Evolutionary conservation across 2,888 invertebrate species (phyloP), one percentile per base, ranked within the genome.

Genomic region (Nemotelus nigrinus): DNA sequence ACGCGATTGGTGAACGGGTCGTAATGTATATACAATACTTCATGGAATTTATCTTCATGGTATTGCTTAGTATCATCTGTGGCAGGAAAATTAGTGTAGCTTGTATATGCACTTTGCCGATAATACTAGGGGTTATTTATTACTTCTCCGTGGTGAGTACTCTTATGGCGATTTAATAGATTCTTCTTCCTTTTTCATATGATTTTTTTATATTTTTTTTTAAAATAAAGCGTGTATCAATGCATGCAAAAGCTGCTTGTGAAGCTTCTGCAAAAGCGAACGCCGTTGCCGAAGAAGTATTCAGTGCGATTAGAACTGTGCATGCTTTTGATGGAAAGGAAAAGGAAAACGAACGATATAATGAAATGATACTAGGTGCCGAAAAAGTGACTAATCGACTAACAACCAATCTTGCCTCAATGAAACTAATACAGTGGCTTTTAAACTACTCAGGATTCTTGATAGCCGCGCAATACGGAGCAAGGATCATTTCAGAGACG

Each of bases 71-170:
- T 0, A 89, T 94, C 68, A 84, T 89, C 5, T 90, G 90, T 82
- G 94, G 94, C 5, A 94, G 94, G 94, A 90, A 93, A 83, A 85
- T 94, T 71, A 92, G 94, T 0, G 86, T 94, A 2, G 90, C 94
- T 3, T 92, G 92, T 81, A 86, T 93, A 41, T 89, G 90, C 63
- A 90, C 92, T 0, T 90, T 92, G 79, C 93, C 93, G 0, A 86
- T 92, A 0, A 89, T 93, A 0, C 85, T 90, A 74, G 84, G 89
- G 2, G 86, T 91, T 2, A 90, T 92, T 0, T 90, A 89, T 39
- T 82, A 91, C 45, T 89, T 93, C 81, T 89, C 90, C 65, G 86
- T 89, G 85, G 92, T 90, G 85, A 87, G 86, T 82, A 79, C 5
- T 5, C 5, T 10, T 63, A 3, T 63, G 6, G 43, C n/a, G 5